Conservation (phyloP, 2,888 invertebrate genomes). For the Allygus modestus region DNA sequence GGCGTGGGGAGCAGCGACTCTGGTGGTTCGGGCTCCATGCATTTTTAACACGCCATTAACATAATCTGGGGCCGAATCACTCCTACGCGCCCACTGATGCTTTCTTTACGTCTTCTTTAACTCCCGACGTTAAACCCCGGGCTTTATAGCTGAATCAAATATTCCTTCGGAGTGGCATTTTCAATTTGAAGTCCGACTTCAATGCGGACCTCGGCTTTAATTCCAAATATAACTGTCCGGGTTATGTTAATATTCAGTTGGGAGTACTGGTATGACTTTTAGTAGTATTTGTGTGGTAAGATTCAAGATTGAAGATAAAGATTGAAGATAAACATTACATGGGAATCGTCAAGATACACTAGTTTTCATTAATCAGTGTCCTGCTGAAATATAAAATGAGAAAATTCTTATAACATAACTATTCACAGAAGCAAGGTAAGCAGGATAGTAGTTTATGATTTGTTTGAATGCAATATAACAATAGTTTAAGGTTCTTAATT, state of each 20-base stretch:
- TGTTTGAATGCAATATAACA: too few species aligned
- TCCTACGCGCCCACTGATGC: slow-evolving; percentile 32
- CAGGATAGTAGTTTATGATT: too few species aligned
- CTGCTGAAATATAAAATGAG: too few species aligned
- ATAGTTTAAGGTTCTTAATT: too few species aligned
- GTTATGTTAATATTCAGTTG: neutral
- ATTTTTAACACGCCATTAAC: slow-evolving; percentile 56
- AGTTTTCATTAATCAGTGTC: too few species aligned
- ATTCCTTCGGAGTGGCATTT: slow-evolving; percentile 28
- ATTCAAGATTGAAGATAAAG: too few species aligned
- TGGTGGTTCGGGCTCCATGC: slow-evolving; percentile 33
- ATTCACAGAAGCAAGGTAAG: too few species aligned
- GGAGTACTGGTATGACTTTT: neutral
- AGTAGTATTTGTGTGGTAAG: neutral
- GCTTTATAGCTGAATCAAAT: slow-evolving; percentile 15
- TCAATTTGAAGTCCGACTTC: slow-evolving; percentile 12
- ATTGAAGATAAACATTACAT: too few species aligned
- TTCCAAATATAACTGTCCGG: slow-evolving; percentile 21
- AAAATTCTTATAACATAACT: too few species aligned
- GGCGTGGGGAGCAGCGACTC: too few species aligned
- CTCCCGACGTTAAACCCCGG: slow-evolving; percentile 27
- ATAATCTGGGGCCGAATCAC: slow-evolving; percentile 43
- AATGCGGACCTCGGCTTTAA: slow-evolving; percentile 13
- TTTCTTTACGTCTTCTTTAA: slow-evolving; percentile 54
- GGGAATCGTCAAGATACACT: too few species aligned